Base-by-base conservation (phyloP, 2,113 vertebrate species). In the Ursus arctos region DNA sequence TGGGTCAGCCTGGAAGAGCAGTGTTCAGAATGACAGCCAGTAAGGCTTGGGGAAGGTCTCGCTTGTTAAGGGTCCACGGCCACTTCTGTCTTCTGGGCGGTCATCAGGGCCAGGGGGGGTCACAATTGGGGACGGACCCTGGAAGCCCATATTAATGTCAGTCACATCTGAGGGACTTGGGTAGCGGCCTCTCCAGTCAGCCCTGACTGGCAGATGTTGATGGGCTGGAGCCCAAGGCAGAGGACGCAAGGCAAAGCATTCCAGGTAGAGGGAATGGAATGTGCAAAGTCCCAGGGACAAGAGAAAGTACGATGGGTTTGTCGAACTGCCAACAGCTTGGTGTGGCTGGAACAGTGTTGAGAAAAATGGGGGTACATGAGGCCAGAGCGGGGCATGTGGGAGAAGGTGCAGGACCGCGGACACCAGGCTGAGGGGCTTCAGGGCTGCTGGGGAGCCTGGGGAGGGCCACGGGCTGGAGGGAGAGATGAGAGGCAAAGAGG, bases 181-280 rank as follows among this genome's bases (percentile, higher is more conserved):
- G 18, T 33, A 74, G 72, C 2, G 0, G 80, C 80, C 65, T 14
- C 91, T 11, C 40, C 4, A 13, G 63, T 40, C 47, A 47, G 40
- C 31, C 47, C 21, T 7, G 43, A 71, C 18, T 6, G 77, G 65
- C 21, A 8, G 43, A 8, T 7, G 55, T 15, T 16, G 21, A 21
- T 22, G 59, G 40, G 6, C 5, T 0, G 0, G 12, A 85, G 36
- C 2, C 18, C 6, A 1, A 69, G 18, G 24, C 0, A 0, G 47
- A n/a, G 4, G 53, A 43, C 28, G 10, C 0, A 15, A n/a, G 86
- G 72, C 33, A 47, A 21, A 43, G 28, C 2, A 9, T 19, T 53
- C 65, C 2, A 7, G 43, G 49, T 8, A 43, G 40, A 69, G 33
- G 31, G 22, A 55, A 53, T 4, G 0, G 19, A 43, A 7, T 4